These are phyloP conservation scores for Caenorhabditis sp. DNA, from an alignment of 2,888 invertebrate genomes.

Conservation along the genomic window DNA sequence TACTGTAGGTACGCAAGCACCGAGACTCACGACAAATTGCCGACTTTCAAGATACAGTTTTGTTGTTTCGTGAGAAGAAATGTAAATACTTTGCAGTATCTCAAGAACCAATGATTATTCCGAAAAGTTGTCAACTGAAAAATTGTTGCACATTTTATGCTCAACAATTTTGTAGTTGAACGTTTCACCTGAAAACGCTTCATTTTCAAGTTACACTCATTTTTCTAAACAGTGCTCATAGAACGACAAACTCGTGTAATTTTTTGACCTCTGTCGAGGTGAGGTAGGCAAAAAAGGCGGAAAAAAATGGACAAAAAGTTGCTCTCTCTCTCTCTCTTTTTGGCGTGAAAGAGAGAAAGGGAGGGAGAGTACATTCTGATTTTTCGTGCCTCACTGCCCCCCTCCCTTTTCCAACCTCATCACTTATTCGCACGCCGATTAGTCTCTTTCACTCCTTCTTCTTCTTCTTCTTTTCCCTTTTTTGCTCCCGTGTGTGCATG, in stretches of 20 bases:
- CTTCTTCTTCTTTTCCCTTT: neutral
- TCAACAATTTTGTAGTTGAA: no score
- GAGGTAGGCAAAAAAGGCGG: neutral
- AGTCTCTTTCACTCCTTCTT: constrained; percentile 24
- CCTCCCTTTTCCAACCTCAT: constrained; percentile 18
- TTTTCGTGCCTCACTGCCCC: constrained; percentile 27
- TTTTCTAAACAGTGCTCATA: no score
- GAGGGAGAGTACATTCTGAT: constrained; percentile 3
- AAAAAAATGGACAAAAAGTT: neutral
- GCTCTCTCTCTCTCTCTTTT: neutral
- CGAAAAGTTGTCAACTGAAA: neutral
- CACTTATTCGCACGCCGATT: constrained; percentile 54
- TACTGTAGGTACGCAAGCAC: no score
- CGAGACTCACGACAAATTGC: no score
- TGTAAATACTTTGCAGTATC: neutral
- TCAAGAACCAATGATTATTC: neutral
- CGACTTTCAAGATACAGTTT: no score
- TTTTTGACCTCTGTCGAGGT: no score
- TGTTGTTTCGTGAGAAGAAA: no score
- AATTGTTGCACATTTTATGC: no score
- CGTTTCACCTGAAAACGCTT: no score
- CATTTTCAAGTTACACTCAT: no score
- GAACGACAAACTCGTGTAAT: no score
- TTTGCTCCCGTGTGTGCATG: no score
- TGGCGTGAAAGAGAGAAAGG: neutral